Percentiles rank a stretch among this genome's conserved stretches.
Conservation (phyloP, 2,113 vertebrate genomes). For the Misgurnus anguillicaudatus region DNA sequence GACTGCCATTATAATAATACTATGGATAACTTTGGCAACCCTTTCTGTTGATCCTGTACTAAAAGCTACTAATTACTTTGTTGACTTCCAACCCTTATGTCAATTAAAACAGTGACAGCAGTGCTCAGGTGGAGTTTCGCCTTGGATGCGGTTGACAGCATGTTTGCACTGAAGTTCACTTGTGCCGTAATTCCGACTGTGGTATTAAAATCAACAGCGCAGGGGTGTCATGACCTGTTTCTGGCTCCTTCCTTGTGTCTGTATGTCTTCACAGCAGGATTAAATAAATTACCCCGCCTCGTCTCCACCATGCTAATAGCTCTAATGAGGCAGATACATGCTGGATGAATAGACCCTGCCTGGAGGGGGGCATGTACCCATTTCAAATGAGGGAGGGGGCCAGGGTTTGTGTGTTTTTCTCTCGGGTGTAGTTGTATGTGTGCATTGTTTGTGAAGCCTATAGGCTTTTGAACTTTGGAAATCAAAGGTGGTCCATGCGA, state of each 20-base stretch:
- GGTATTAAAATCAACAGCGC: not conserved
- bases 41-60: not conserved
- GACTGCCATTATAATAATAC: too few relatives aligned
- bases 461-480: slow-evolving; percentile 39
- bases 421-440: slow-evolving; percentile 40
- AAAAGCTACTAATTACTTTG: not conserved
- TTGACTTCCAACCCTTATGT: not conserved
- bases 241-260: slow-evolving; percentile 30
- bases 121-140: not conserved
- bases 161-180: not conserved
- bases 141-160: not conserved
- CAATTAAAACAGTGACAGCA: not conserved
- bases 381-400: slow-evolving; percentile 35
- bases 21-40: not conserved
- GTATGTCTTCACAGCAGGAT: slow-evolving; percentile 49
- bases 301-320: slow-evolving; percentile 56
- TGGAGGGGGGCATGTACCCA: slow-evolving; percentile 39
- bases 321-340: slow-evolving; percentile 51
- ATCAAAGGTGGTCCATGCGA: slow-evolving; percentile 43
- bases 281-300: slow-evolving; percentile 53
- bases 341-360: slow-evolving; percentile 46
- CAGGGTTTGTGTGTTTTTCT: slow-evolving; percentile 43
- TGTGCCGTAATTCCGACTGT: not conserved
- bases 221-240: slow-evolving; percentile 7
- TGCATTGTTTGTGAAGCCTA: slow-evolving; percentile 39